Base-by-base conservation (phyloP, 1,140 invertebrate genomes). In the Neodiprion virginianus region DNA sequence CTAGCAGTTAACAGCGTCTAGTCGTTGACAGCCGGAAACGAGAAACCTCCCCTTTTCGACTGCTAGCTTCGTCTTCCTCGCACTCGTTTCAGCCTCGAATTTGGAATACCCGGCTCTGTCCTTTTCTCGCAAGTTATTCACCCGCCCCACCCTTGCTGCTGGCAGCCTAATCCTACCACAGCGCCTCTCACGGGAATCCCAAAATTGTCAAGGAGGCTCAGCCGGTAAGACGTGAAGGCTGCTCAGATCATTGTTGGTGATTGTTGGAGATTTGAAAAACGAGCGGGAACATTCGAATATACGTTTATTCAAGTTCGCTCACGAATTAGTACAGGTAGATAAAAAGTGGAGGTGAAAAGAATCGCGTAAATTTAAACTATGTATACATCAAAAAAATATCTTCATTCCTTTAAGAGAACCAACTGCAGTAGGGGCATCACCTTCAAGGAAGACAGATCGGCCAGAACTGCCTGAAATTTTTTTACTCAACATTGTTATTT, bases 381-480 rank as follows among this genome's bases (percentile, higher is more conserved):
- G 28, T 40, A 5, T 40, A 40, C 5, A 40, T 40, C n/a, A n/a
- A 8, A 61, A 61, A 8, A 78, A 4, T 11, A 12, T 61, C 53
- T 76, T 77, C 81, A 89, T 75, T 92, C 89, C 82, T 89, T 91
- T 68, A 92, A 88, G 4, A 95, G 85, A 28, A 91, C 91, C 76
- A 94, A 85, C 84, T 96, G 95, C 50, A 96, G 86, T 1, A 96
- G 87, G 11, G 97, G 96, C 84, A 98, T 92, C 0, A 98, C 95
- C 79, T 95, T 93, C 28, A 98, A 92, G 0, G 96, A 97, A 7
- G 96, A 97, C 68, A 98, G 87, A 85, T 98, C 97, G 8, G 96
- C 95, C 47, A 98, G 85, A 40, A 98, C 95, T 40, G 95, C 94
- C 92, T 94, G 83, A 68, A 91, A 89, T 76, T 78, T 75, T 72